Conservation (phyloP, 2,797 vertebrate genomes). For the Myiotriccus ornatus region DNA sequence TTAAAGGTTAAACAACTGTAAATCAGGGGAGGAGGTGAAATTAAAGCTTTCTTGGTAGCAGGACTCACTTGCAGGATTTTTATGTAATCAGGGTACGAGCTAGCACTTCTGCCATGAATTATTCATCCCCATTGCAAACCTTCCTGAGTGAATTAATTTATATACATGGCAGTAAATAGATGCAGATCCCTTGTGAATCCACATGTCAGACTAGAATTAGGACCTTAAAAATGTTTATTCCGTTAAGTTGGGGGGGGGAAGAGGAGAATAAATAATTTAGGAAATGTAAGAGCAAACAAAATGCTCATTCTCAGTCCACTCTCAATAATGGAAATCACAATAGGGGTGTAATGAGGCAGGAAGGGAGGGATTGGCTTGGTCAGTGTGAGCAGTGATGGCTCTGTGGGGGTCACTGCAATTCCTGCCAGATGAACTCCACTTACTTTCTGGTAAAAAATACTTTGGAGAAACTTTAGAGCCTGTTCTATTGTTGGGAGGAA, state of each 20-base stretch:
- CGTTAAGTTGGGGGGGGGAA: neutral
- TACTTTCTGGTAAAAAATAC: neutral
- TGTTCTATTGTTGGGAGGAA: neutral
- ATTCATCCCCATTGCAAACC: conserved; percentile 63
- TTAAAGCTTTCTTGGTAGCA: conserved; percentile 10
- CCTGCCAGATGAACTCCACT: neutral
- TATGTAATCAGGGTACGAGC: conserved; percentile 50
- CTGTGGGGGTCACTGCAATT: neutral
- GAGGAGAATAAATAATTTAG: conserved; percentile 45
- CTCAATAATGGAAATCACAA: neutral
- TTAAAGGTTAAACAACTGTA: conserved; percentile 59
- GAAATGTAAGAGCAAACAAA: conserved; percentile 4
- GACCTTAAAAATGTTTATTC: conserved; percentile 64
- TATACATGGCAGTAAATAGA: conserved; percentile 65
- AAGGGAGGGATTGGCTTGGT: neutral
- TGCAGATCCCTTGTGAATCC: conserved; percentile 61
- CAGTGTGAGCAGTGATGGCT: neutral
- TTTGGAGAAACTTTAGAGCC: neutral
- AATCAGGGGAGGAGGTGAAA: conserved; percentile 39
- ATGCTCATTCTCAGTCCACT: neutral
- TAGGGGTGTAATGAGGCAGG: neutral
- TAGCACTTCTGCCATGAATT: conserved; percentile 55
- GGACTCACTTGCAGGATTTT: conserved; percentile 11
- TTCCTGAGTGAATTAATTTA: conserved; percentile 66
- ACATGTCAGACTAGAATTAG: conserved; percentile 52